These are phyloP conservation scores for Serripes groenlandicus DNA, from an alignment of 2,888 invertebrate genomes.

Conservation along the genomic window DNA sequence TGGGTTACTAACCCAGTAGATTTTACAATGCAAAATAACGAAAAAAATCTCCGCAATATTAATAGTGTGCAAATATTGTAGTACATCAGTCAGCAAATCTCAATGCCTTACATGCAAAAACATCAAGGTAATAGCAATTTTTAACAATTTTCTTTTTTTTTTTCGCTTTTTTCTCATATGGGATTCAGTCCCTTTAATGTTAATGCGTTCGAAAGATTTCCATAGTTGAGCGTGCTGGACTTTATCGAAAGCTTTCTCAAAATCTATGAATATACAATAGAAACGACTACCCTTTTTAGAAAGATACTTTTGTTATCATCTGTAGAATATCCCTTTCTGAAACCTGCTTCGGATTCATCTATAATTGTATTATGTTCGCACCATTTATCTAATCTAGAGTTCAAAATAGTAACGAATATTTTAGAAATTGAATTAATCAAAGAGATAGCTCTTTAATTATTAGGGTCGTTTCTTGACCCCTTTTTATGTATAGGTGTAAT, in stretches of 20 bases:
- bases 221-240: conserved; percentile 24
- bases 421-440: conserved; percentile 31
- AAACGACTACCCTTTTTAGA: conserved; percentile 32
- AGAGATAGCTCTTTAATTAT: conserved; percentile 43
- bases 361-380: conserved; percentile 29
- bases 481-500: conserved; percentile 46
- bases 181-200: too few relatives aligned
- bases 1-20: too few relatives aligned
- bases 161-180: too few relatives aligned
- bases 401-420: conserved; percentile 23
- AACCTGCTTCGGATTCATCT: conserved; percentile 43
- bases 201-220: conserved; percentile 12
- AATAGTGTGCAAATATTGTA: too few relatives aligned
- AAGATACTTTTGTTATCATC: conserved; percentile 51
- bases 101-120: too few relatives aligned
- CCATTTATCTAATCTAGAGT: conserved; percentile 23
- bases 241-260: conserved; percentile 40
- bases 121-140: too few relatives aligned
- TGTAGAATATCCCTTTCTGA: conserved; percentile 32
- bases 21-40: too few relatives aligned
- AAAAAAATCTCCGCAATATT: too few relatives aligned
- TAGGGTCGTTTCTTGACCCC: conserved; percentile 18
- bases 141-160: too few relatives aligned
- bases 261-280: conserved; percentile 40
- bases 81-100: too few relatives aligned